These are phyloP conservation scores for Myiotriccus ornatus DNA, from an alignment of 2,797 vertebrate genomes.

Conservation along the genomic window DNA sequence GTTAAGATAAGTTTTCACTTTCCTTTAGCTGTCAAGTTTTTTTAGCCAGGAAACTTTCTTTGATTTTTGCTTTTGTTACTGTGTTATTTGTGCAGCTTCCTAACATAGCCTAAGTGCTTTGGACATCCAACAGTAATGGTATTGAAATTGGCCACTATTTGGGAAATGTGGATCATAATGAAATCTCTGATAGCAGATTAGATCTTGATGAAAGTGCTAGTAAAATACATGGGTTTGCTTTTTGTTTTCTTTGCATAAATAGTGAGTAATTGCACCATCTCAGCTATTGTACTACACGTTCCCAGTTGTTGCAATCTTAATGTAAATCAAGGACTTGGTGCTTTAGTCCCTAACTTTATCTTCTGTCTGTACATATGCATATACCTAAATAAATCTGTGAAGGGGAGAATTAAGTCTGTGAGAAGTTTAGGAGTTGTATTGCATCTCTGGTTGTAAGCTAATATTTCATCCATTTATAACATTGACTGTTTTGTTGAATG, in stretches of 20 bases:
- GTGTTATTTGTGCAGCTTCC: background rate
- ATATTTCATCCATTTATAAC: background rate
- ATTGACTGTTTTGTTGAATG: background rate
- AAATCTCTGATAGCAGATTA: background rate
- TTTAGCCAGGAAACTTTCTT: background rate
- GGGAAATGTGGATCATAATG: background rate
- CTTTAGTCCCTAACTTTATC: background rate
- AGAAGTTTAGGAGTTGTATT: background rate
- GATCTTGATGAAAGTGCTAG: background rate
- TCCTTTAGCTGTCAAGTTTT: background rate
- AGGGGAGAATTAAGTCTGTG: background rate
- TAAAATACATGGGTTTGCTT: background rate
- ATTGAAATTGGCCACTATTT: background rate
- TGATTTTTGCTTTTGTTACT: background rate
- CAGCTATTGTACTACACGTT: background rate
- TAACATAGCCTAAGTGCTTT: background rate
- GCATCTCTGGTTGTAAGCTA: background rate
- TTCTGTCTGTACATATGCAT: background rate
- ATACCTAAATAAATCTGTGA: background rate
- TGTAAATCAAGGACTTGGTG: background rate
- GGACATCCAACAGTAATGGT: background rate
- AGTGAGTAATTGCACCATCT: background rate
- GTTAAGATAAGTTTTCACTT: background rate
- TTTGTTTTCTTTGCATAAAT: background rate
- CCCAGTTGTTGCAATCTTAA: background rate